These are phyloP conservation scores for Pyrochroa serraticornis DNA, from an alignment of 2,888 invertebrate species.

Conservation along the genomic window DNA sequence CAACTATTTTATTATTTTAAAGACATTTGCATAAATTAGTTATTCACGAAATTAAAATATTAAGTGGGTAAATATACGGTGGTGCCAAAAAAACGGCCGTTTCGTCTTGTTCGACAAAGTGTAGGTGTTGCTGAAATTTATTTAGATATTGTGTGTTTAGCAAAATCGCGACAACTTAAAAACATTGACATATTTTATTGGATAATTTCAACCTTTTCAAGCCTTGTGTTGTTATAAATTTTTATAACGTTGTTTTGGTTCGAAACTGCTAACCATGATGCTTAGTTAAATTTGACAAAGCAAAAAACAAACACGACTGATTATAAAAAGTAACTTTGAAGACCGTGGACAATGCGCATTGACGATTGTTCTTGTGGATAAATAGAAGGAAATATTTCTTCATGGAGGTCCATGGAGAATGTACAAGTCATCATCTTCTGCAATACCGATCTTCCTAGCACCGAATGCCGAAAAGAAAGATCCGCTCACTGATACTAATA, in stretches of 20 bases:
- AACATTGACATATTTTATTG: no score
- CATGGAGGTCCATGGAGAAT: slow-evolving; percentile 22
- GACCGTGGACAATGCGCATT: slow-evolving; percentile 5
- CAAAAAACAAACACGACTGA: not conserved
- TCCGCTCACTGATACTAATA: slow-evolving; percentile 23
- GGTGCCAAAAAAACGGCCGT: no score
- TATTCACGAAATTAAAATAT: not conserved
- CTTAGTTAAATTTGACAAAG: no score
- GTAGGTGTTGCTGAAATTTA: no score
- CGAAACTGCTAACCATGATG: no score
- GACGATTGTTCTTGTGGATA: slow-evolving; percentile 23
- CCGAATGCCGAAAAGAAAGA: slow-evolving; percentile 11
- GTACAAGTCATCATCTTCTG: slow-evolving; percentile 26
- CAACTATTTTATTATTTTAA: slow-evolving; percentile 4
- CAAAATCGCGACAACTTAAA: no score
- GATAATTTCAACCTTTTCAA: no score
- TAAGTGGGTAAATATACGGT: no score
- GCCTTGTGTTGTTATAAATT: no score
- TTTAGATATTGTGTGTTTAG: no score
- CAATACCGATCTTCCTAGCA: slow-evolving; percentile 16
- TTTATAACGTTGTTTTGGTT: no score
- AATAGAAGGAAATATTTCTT: slow-evolving; percentile 17
- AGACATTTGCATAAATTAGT: slow-evolving; percentile 9
- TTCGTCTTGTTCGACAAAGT: no score
- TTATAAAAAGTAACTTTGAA: slow-evolving; percentile 5